Evolutionary conservation across 92 coral and sea anemone species (phyloP).

Genomic region (Umimayanthus kanabou): DNA sequence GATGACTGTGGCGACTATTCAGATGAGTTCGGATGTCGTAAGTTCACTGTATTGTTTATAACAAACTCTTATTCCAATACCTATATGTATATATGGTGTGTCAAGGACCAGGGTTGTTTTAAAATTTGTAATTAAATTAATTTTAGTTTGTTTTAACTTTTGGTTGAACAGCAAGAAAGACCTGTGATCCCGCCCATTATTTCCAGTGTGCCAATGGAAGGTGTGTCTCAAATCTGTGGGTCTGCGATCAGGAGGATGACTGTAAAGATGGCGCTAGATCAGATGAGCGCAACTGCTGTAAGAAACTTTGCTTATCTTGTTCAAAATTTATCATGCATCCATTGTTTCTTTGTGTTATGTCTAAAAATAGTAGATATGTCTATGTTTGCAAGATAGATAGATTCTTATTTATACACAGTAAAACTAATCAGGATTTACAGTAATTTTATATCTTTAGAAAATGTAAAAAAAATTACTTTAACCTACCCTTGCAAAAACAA

Average conservation of each 20-base stretch:
- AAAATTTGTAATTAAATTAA: not conserved
- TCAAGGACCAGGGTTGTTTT: not conserved
- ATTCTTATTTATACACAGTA: no score
- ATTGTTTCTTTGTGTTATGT: no score
- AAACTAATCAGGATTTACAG: no score
- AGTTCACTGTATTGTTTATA: not conserved
- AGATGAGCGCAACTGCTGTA: slow-evolving; percentile 76
- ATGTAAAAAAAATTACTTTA: no score
- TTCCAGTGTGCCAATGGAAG: slow-evolving; percentile 81
- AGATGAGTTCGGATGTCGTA: slow-evolving; percentile 21
- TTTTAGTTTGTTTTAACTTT: not conserved
- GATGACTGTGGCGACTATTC: slow-evolving; percentile 14
- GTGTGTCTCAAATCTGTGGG: slow-evolving; percentile 70
- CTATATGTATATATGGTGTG: not conserved
- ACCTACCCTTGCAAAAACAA: no score
- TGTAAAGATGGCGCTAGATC: slow-evolving; percentile 73
- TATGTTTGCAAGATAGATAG: no score
- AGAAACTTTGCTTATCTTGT: not conserved
- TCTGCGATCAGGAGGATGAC: slow-evolving; percentile 82
- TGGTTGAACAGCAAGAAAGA: slow-evolving; percentile 49
- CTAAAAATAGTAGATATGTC: no score
- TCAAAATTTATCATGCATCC: no score
- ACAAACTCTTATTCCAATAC: not conserved
- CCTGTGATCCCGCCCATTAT: slow-evolving; percentile 57
- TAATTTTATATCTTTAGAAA: no score